These are phyloP conservation scores for Halisarca cf. caerulea DNA, from an alignment of 37 sponge, comb jelly and placozoan species.

Conservation along the genomic window DNA sequence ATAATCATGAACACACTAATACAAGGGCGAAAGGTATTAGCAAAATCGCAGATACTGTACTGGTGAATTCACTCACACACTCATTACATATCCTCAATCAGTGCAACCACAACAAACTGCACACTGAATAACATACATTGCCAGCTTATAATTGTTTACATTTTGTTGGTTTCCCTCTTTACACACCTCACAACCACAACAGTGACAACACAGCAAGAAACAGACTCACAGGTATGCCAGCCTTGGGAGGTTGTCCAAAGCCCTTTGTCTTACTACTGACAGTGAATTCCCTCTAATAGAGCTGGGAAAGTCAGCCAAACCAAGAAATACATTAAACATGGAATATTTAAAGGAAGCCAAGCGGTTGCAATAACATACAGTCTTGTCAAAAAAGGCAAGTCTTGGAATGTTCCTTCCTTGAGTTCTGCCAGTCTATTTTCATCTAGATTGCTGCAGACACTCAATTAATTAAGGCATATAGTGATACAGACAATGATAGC, in stretches of 20 bases:
- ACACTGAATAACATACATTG: too few relatives aligned
- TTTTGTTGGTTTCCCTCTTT: background rate
- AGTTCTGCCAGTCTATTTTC: constrained; percentile 14
- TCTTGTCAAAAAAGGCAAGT: constrained; percentile 8
- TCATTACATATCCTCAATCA: too few relatives aligned
- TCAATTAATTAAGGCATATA: too few relatives aligned
- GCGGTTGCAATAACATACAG: constrained; percentile 21
- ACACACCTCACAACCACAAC: too few relatives aligned
- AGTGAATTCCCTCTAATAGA: constrained; percentile 34
- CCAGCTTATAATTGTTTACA: too few relatives aligned
- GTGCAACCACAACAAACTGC: too few relatives aligned
- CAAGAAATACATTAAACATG: background rate
- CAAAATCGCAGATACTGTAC: too few relatives aligned
- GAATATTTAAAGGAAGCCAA: background rate
- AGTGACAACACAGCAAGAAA: background rate
- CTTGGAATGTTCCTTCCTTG: constrained; percentile 13
- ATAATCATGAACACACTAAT: too few relatives aligned
- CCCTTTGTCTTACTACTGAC: background rate
- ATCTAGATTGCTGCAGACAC: constrained; percentile 21
- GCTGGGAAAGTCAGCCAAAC: background rate
- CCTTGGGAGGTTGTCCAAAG: constrained; percentile 19
- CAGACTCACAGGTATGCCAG: constrained; percentile 26
- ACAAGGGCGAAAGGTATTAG: too few relatives aligned
- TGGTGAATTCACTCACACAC: too few relatives aligned
- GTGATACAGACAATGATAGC: background rate